Evolutionary conservation across 2,797 vertebrate genomes (phyloP).

Genomic region (Microtus agrestis): DNA sequence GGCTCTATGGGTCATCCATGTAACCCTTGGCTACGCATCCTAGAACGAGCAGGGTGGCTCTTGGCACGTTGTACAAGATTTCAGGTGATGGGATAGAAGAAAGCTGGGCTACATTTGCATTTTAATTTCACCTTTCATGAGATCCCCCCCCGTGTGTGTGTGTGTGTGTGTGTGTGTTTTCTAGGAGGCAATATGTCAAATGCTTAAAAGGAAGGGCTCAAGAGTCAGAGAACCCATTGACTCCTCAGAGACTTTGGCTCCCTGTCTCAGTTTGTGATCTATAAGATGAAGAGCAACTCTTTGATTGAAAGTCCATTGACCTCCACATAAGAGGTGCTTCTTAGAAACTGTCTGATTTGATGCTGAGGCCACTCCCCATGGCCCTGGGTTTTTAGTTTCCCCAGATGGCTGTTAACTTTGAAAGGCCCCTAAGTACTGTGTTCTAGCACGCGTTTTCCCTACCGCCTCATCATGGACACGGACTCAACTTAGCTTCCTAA

Average conservation of each 20-base stretch:
- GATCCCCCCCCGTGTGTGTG: background rate
- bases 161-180: background rate
- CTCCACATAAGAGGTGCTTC: background rate
- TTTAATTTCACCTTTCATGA: constrained; percentile 52
- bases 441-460: background rate
- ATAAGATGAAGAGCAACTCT: background rate
- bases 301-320: background rate
- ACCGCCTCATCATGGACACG: background rate
- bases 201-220: constrained; percentile 10
- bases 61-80: background rate
- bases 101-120: background rate
- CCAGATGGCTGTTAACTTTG: background rate
- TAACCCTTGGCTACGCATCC: background rate
- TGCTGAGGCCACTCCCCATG: background rate
- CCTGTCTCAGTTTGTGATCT: background rate
- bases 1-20: background rate
- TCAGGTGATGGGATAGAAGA: background rate
- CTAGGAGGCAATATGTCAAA: background rate
- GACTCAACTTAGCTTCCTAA: background rate
- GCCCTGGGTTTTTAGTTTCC: background rate
- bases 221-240: background rate
- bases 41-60: background rate
- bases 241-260: background rate
- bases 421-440: background rate
- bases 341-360: background rate